Base-by-base conservation (phyloP, 2,888 invertebrate species). In the Phengaris alcon region DNA sequence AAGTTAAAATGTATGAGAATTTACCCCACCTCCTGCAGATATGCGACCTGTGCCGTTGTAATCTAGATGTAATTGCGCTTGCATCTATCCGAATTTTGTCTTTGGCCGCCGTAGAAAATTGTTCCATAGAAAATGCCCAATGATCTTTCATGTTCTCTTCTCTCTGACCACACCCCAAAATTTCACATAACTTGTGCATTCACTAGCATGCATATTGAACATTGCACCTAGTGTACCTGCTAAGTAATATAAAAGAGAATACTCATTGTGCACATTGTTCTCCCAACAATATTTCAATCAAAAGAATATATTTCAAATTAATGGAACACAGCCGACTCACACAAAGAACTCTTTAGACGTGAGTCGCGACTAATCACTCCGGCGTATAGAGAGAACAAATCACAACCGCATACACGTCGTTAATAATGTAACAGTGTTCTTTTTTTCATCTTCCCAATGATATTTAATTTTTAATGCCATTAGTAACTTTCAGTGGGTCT, bases 401-500 rank as follows among this genome's bases (percentile, higher is more conserved):
- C 54, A 54, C 72, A 54, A 72, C 52, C 72, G 35, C 54, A 6
- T 52, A 44, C 52, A 72, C 22, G 35, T 54, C 72, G 54, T 35
- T 52, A 22, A 72, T 72, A 72, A 72, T 72, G 51, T 54, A 54
- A 72, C 72, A 72, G 52, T 72, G 35, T 72, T 54, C 83, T 82
- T n/a, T n/a, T n/a, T n/a, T n/a, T n/a, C 82, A 84, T 85, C 84
- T 86, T 85, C 84, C 83, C 87, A 87, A 89, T 88, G 87, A 88
- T 87, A 87, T 90, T 90, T 87, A 90, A 90, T 89, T 88, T 87
- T 90, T 89, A 90, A 90, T 89, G 85, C 72, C 75, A 75, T 77
- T 68, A 78, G 76, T 76, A 79, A 80, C 77, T 79, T 78, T 77
- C 78, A 69, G 76, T 76, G 75, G 57, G 75, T 73, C 75, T 77